Evolutionary conservation across 2,797 vertebrate genomes (phyloP).

Genomic region (Nannoperca australis): DNA sequence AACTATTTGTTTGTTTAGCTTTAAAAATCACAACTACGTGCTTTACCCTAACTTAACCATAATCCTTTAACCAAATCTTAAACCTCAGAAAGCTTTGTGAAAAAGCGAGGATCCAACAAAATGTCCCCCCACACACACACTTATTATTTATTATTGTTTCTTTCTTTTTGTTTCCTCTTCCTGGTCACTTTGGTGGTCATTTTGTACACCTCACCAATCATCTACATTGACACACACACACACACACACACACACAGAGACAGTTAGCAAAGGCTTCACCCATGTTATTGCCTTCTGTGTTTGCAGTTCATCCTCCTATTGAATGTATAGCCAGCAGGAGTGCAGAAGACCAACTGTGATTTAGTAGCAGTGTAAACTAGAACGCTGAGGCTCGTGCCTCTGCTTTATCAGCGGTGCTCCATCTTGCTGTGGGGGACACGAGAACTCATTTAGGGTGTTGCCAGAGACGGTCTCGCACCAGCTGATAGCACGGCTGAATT

Average conservation of each 20-base stretch:
- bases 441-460: conserved; percentile 72
- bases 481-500: conserved; percentile 60
- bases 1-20: too few species aligned
- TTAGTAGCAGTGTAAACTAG: conserved; percentile 60
- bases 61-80: not conserved
- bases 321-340: conserved; percentile 35
- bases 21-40: too few species aligned
- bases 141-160: not conserved
- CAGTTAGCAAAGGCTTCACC: conserved; percentile 23
- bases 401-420: conserved; percentile 69
- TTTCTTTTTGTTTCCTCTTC: conserved; percentile 14
- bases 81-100: not conserved
- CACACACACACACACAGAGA: conserved; percentile 30
- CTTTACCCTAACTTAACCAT: too few species aligned
- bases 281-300: conserved; percentile 43
- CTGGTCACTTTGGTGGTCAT: conserved; percentile 22
- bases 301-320: conserved; percentile 44
- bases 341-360: conserved; percentile 63
- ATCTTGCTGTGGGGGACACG: conserved; percentile 68
- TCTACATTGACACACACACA: conserved; percentile 12
- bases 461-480: conserved; percentile 50
- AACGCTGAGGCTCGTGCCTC: conserved; percentile 43
- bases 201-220: conserved; percentile 17
- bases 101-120: not conserved
- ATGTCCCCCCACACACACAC: conserved; percentile 17